Percentiles rank a stretch among this genome's conserved stretches.
These are phyloP conservation scores for Temnothorax longispinosus DNA, from an alignment of 1,140 invertebrate genomes.

Conservation along the genomic window DNA sequence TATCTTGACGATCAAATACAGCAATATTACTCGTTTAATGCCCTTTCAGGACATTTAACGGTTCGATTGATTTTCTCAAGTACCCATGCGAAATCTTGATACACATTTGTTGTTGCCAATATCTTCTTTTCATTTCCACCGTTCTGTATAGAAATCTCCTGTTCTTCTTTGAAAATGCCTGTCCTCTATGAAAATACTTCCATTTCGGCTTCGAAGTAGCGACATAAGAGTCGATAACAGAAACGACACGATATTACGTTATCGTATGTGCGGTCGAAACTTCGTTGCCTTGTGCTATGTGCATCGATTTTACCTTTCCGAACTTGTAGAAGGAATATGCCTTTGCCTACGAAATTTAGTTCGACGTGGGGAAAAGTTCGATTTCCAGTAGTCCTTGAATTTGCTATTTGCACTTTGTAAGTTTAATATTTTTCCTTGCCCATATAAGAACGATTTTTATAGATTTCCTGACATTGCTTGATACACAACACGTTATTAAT, in stretches of 20 bases:
- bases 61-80: constrained; percentile 17
- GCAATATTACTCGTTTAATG: not conserved
- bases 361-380: not conserved
- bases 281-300: constrained; percentile 53
- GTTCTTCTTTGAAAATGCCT: constrained; percentile 37
- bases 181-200: constrained; percentile 27
- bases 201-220: constrained; percentile 48
- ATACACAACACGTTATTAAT: constrained; percentile 46
- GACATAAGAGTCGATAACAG: constrained; percentile 17
- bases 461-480: constrained; percentile 48
- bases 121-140: constrained; percentile 46
- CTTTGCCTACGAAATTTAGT: not conserved
- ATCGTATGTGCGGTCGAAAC: constrained; percentile 35
- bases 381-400: constrained; percentile 4
- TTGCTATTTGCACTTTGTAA: constrained; percentile 38
- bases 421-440: not conserved
- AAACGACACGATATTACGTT: constrained; percentile 19
- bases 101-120: constrained; percentile 65
- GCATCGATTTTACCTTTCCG: constrained; percentile 12
- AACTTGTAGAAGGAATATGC: not conserved
- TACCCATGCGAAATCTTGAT: constrained; percentile 73
- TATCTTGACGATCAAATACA: constrained; percentile 12
- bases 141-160: constrained; percentile 44
- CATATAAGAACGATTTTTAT: constrained; percentile 23
- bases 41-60: not conserved